Evolutionary conservation across 2,113 vertebrate species (phyloP).

Genomic region (Saguinus midas): DNA sequence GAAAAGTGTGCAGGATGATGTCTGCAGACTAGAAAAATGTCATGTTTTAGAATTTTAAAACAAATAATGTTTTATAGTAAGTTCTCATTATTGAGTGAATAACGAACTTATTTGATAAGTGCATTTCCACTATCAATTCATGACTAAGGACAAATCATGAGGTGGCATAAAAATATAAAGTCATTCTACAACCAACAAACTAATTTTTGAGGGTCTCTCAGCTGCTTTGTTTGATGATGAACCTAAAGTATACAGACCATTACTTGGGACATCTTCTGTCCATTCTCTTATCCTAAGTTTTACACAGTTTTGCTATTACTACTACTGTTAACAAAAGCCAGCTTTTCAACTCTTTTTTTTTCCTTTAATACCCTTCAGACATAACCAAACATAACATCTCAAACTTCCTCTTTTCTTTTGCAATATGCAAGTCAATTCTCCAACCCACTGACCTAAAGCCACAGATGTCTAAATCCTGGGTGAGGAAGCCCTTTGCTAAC

Average conservation of each 20-base stretch:
- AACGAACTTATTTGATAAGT: not conserved
- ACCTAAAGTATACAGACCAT: not conserved
- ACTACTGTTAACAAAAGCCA: slow-evolving; percentile 5
- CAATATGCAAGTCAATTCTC: slow-evolving; percentile 57
- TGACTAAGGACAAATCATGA: not conserved
- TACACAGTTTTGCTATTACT: not conserved
- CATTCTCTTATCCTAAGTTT: not conserved
- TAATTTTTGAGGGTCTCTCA: not conserved
- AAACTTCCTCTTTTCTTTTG: slow-evolving; percentile 12
- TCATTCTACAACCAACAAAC: not conserved
- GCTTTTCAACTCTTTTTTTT: not conserved
- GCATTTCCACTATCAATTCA: not conserved
- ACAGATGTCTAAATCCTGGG: slow-evolving; percentile 37
- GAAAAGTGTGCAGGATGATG: accelerated
- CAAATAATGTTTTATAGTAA: not conserved
- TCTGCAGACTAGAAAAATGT: not conserved
- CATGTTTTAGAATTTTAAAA: not conserved
- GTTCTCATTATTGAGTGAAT: not conserved
- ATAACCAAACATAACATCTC: slow-evolving; percentile 49
- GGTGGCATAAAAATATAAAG: not conserved
- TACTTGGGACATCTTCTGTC: not conserved
- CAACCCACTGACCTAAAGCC: slow-evolving; percentile 39
- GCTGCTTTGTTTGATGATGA: not conserved
- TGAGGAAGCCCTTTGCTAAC: slow-evolving; percentile 39
- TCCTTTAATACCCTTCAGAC: not conserved